phyloP scores from a whole-genome alignment of 2,113 vertebrate genomes.

The Antigone vipio region DNA sequence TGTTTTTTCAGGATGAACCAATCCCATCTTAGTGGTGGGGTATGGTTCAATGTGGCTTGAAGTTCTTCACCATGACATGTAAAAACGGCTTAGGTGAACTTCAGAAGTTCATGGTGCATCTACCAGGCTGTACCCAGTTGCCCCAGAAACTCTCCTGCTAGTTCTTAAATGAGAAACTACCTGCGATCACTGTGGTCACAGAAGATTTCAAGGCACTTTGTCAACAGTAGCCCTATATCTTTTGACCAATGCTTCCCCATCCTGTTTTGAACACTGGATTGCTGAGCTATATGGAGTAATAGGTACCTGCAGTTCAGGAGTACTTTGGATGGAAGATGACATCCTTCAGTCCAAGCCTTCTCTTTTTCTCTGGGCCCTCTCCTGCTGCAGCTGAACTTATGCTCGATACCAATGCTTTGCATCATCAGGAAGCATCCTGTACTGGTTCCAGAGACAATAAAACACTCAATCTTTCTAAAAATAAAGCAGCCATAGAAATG shows the following conservation, averaged over 20 bases:
- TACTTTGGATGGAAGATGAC: not conserved
- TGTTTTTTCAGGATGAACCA: not conserved
- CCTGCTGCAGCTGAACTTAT: not conserved
- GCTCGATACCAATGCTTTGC: not conserved
- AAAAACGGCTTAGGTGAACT: not conserved
- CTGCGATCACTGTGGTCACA: accelerated
- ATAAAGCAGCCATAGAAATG: not conserved
- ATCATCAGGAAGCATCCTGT: not conserved
- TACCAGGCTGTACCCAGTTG: not conserved
- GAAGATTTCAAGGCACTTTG: not conserved
- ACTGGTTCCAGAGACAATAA: not conserved
- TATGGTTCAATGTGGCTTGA: not conserved
- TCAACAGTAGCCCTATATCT: not conserved
- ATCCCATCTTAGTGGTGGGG: not conserved
- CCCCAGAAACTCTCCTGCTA: not conserved
- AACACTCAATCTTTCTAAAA: not conserved
- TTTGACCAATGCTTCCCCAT: not conserved
- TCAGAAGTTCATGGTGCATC: not conserved
- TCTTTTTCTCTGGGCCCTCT: not conserved
- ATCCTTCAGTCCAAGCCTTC: not conserved
- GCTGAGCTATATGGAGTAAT: not conserved
- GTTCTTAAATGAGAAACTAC: not conserved
- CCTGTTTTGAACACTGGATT: not conserved
- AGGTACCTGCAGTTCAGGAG: not conserved
- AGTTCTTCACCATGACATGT: not conserved